Percentiles rank a stretch among this genome's conserved stretches.
Evolutionary conservation across 2,113 vertebrate species (phyloP).

Genomic region (Marmota flaviventris): DNA sequence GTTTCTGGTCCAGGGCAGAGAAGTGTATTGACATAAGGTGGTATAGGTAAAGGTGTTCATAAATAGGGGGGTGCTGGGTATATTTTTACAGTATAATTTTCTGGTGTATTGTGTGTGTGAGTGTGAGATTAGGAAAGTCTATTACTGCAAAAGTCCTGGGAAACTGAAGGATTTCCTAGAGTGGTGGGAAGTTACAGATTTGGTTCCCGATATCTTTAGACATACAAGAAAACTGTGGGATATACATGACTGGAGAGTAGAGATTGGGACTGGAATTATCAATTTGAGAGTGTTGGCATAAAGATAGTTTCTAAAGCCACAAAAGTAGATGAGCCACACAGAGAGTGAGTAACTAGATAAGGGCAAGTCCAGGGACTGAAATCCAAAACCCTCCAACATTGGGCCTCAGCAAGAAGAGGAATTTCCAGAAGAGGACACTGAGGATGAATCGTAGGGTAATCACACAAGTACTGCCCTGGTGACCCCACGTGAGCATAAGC

Average conservation of each 20-base stretch:
- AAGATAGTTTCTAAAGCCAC: neutral
- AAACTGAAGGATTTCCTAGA: neutral
- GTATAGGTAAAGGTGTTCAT: neutral
- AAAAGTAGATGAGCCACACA: neutral
- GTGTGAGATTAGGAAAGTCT: neutral
- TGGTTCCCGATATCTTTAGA: neutral
- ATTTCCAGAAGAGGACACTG: neutral
- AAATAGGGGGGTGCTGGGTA: neutral
- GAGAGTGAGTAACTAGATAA: neutral
- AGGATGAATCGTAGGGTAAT: neutral
- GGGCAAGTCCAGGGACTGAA: accelerated
- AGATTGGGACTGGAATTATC: neutral
- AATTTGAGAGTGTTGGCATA: neutral
- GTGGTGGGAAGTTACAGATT: neutral
- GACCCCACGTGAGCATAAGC: accelerated
- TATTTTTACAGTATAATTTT: neutral
- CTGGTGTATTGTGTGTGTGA: neutral
- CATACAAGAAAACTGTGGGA: neutral
- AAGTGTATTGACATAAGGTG: neutral
- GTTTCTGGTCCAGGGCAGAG: neutral
- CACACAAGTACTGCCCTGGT: neutral
- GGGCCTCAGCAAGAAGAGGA: neutral
- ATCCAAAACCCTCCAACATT: neutral
- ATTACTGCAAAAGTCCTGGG: neutral
- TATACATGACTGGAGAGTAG: neutral